Percentiles rank a stretch among this genome's conserved stretches.
phyloP scores from a whole-genome alignment of 2,797 vertebrate species.

The Oryzias sinensis region DNA sequence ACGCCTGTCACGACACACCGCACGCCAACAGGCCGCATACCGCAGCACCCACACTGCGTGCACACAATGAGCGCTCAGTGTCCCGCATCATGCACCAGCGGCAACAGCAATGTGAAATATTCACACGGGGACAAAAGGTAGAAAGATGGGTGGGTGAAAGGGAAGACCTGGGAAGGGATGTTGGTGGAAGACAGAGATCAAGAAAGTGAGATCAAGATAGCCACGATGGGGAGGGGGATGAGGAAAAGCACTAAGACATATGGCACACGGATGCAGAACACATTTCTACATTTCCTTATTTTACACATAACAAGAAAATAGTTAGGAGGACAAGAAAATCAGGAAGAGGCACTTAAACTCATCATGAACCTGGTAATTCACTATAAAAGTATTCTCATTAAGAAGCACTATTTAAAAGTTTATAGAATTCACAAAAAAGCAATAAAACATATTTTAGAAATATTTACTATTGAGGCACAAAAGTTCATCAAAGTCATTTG shows the following conservation, averaged over 20 bases:
- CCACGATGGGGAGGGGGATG: conserved; percentile 6
- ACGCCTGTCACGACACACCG: conserved; percentile 76
- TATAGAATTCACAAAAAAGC: no score
- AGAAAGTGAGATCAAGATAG: conserved; percentile 26
- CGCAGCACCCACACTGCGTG: conserved; percentile 74
- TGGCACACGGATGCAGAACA: not conserved
- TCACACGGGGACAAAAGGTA: conserved; percentile 78
- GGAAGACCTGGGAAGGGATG: conserved; percentile 40
- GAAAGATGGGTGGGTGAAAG: conserved; percentile 32
- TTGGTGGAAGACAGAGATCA: conserved; percentile 43
- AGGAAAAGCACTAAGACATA: conserved; percentile 13
- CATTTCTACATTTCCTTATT: not conserved
- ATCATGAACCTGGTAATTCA: no score
- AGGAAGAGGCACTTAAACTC: no score
- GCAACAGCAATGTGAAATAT: conserved; percentile 83
- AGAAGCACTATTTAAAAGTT: no score
- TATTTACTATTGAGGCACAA: no score
- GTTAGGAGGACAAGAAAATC: not conserved
- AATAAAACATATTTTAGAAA: no score
- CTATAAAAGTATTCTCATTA: no score
- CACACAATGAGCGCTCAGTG: conserved; percentile 81
- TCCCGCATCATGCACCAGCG: conserved; percentile 77
- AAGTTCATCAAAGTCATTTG: no score
- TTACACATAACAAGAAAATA: no score
- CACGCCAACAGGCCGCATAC: conserved; percentile 76